Percentiles rank a stretch among this genome's conserved stretches.
Conservation (phyloP, 2,888 invertebrate species). For the Arctia plantaginis region DNA sequence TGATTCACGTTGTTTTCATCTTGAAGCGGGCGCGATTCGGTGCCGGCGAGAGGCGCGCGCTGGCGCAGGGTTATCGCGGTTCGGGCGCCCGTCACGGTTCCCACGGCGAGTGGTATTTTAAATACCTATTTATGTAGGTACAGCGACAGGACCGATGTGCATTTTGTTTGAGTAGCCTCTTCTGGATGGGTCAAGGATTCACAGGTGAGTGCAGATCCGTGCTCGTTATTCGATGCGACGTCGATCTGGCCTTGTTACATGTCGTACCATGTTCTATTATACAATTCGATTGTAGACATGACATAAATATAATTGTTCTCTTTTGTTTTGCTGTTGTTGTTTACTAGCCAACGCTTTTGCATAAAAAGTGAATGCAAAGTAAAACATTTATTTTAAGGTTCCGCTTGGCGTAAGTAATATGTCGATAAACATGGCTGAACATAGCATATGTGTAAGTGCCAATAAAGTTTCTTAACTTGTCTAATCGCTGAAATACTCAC, state of each 20-base stretch:
- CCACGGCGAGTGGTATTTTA: conserved; percentile 85
- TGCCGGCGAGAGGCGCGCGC: conserved; percentile 62
- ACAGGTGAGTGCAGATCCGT: conserved; percentile 81
- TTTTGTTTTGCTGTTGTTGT: conserved; percentile 28
- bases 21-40: conserved; percentile 42
- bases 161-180: conserved; percentile 83
- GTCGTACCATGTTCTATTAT: conserved; percentile 77
- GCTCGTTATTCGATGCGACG: conserved; percentile 65
- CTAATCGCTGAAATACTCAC: background rate
- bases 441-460: background rate
- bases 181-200: conserved; percentile 86
- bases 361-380: conserved; percentile 19
- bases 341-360: conserved; percentile 28
- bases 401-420: background rate
- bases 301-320: conserved; percentile 49
- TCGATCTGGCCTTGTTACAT: conserved; percentile 80
- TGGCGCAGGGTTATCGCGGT: conserved; percentile 71
- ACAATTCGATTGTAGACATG: conserved; percentile 62
- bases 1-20: conserved; percentile 68
- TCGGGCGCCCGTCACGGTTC: conserved; percentile 81
- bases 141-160: conserved; percentile 82
- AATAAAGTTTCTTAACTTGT: background rate
- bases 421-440: background rate
- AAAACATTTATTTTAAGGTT: background rate
- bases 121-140: conserved; percentile 83